These are phyloP conservation scores for Apostichopus leukothele DNA, from an alignment of 53 echinoderm and acorn worm genomes.

Conservation along the genomic window DNA sequence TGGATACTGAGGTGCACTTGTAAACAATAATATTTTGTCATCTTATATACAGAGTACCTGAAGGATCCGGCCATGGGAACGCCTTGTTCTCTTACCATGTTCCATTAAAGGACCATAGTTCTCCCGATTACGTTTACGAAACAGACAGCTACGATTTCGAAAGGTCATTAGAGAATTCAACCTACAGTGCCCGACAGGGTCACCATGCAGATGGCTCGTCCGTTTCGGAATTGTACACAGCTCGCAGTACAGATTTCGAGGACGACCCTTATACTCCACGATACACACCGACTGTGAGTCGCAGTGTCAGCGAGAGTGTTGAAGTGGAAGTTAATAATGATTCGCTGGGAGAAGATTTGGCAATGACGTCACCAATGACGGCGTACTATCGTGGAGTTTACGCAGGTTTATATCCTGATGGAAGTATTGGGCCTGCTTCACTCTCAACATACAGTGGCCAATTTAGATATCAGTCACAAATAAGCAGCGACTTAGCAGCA, in stretches of 20 bases:
- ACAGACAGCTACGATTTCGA: background rate
- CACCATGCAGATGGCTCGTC: background rate
- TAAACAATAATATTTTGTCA: background rate
- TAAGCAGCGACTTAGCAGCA: background rate
- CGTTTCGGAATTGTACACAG: background rate
- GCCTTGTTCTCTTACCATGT: background rate
- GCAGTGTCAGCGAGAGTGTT: constrained; percentile 18
- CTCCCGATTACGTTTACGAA: background rate
- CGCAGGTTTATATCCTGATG: background rate
- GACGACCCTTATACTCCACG: constrained; percentile 16
- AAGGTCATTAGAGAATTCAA: background rate
- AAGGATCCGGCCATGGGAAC: background rate
- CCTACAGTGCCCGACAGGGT: background rate
- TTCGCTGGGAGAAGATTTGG: background rate
- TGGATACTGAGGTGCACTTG: too few species aligned
- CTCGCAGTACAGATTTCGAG: constrained; percentile 23
- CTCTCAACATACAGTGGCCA: background rate
- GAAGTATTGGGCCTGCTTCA: background rate
- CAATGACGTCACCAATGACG: background rate
- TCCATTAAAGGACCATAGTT: background rate
- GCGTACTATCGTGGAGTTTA: background rate
- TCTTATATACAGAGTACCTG: background rate
- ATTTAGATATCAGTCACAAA: background rate
- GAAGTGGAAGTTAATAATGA: background rate
- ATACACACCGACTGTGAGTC: constrained; percentile 29